Conservation (phyloP, 2,888 invertebrate genomes). For the Ametastegia equiseti region DNA sequence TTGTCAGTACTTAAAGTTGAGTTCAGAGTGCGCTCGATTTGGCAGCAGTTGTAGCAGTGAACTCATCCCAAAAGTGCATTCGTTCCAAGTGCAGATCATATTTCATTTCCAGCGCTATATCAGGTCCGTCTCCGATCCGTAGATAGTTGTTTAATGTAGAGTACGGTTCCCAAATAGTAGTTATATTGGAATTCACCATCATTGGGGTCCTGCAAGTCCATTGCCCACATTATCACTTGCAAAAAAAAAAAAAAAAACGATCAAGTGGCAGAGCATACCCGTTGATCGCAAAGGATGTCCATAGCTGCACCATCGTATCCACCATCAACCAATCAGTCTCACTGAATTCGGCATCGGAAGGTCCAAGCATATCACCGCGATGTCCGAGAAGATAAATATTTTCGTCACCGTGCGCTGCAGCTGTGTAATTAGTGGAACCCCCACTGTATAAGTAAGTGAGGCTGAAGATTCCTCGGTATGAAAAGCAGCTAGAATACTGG, state of each 20-base stretch:
- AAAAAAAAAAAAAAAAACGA: too few relatives aligned
- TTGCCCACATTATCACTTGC: too few relatives aligned
- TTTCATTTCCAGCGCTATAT: not conserved
- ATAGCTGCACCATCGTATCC: constrained; percentile 16
- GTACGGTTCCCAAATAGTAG: not conserved
- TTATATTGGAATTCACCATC: not conserved
- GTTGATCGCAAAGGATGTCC: constrained; percentile 19
- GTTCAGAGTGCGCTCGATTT: too few relatives aligned
- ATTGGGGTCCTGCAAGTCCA: not conserved
- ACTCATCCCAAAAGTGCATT: constrained; percentile 21
- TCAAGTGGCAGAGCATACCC: not conserved
- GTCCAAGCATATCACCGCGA: not conserved
- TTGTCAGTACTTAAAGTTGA: too few relatives aligned
- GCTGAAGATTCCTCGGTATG: constrained; percentile 5
- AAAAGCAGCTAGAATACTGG: not conserved
- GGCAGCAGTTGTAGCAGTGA: not conserved
- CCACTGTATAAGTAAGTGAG: not conserved
- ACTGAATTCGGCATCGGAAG: not conserved
- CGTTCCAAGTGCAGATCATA: not conserved
- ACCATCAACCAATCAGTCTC: not conserved
- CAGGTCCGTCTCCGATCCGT: not conserved
- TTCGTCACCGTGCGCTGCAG: not conserved
- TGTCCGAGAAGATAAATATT: not conserved
- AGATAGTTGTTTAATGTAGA: constrained; percentile 5
- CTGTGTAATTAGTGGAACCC: not conserved